A percentile compares a stretch with the other conserved stretches of the same genome.
Evolutionary conservation across 2,888 invertebrate species (phyloP).

Genomic region (Eristalis tenax): DNA sequence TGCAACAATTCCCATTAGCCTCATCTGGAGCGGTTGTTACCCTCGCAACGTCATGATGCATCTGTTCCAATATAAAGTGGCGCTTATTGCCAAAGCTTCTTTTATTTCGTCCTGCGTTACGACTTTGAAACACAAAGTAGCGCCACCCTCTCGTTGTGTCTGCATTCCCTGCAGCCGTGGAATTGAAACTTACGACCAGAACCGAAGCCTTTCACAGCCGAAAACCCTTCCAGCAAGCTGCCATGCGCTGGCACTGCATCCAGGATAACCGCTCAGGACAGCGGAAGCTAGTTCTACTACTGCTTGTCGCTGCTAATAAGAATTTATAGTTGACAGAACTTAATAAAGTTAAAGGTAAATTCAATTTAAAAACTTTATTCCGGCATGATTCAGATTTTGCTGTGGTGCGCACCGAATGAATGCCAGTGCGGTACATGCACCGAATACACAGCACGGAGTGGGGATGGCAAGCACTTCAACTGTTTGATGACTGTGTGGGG

Average conservation of each 20-base stretch:
- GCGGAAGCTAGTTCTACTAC: slow-evolving; percentile 44
- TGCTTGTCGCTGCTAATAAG: slow-evolving; percentile 72
- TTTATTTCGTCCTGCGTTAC: slow-evolving; percentile 34
- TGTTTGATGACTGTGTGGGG: background rate
- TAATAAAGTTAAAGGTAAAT: slow-evolving; percentile 73
- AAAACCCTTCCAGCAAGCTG: slow-evolving; percentile 1
- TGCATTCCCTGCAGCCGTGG: background rate
- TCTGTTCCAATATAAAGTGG: slow-evolving; percentile 63
- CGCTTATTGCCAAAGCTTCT: slow-evolving; percentile 54
- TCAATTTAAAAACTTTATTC: slow-evolving; percentile 71
- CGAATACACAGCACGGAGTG: background rate
- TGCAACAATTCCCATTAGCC: slow-evolving; percentile 56
- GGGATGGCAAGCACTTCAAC: background rate
- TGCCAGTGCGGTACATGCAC: slow-evolving; percentile 28
- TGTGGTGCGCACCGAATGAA: slow-evolving; percentile 58
- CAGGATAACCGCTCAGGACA: slow-evolving; percentile 43
- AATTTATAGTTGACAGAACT: slow-evolving; percentile 74
- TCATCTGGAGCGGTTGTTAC: slow-evolving; percentile 19
- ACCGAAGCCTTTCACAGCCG: background rate
- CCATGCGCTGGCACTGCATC: background rate
- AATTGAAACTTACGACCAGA: slow-evolving; percentile 42
- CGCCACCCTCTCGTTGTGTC: background rate
- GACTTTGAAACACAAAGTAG: slow-evolving; percentile 43
- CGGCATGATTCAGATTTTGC: slow-evolving; percentile 64
- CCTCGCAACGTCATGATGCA: slow-evolving; percentile 49